Conservation (phyloP, 2,797 vertebrate genomes). For the Sebastiscus albofasciatus region DNA sequence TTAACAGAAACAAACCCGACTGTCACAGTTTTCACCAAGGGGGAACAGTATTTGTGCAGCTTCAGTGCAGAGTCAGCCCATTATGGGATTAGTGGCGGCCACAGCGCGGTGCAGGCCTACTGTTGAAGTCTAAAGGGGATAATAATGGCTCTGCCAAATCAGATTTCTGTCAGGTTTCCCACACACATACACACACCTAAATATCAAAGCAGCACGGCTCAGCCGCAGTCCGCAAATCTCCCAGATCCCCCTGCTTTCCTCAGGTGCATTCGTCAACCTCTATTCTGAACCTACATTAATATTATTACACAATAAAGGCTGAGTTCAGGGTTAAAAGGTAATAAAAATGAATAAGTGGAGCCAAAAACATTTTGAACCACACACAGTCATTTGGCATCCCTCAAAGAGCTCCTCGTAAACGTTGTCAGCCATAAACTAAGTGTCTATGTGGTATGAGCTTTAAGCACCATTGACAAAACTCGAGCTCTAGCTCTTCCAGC, state of each 20-base stretch:
- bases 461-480: constrained; percentile 34
- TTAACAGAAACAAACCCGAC: constrained; percentile 60
- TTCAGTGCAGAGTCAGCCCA: constrained; percentile 70
- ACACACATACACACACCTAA: constrained; percentile 36
- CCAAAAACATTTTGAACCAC: constrained; percentile 19
- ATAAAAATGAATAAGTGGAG: constrained; percentile 40
- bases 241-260: constrained; percentile 37
- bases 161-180: constrained; percentile 70
- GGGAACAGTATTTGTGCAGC: constrained; percentile 60
- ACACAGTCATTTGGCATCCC: constrained; percentile 24
- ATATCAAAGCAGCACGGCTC: constrained; percentile 39
- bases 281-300: background rate
- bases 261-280: constrained; percentile 27
- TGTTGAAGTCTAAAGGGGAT: constrained; percentile 68
- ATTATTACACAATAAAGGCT: constrained; percentile 38
- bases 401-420: constrained; percentile 32
- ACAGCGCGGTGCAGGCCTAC: constrained; percentile 47
- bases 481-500: constrained; percentile 28
- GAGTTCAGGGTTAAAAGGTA: constrained; percentile 37
- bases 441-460: constrained; percentile 40
- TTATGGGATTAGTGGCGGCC: constrained; percentile 73
- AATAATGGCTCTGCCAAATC: constrained; percentile 72
- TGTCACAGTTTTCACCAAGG: constrained; percentile 61
- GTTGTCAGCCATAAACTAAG: constrained; percentile 31
- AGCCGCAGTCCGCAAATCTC: constrained; percentile 46